Evolutionary conservation across 35 echinoderm and acorn worm species (phyloP).

Genomic region (Anneissia japonica): DNA sequence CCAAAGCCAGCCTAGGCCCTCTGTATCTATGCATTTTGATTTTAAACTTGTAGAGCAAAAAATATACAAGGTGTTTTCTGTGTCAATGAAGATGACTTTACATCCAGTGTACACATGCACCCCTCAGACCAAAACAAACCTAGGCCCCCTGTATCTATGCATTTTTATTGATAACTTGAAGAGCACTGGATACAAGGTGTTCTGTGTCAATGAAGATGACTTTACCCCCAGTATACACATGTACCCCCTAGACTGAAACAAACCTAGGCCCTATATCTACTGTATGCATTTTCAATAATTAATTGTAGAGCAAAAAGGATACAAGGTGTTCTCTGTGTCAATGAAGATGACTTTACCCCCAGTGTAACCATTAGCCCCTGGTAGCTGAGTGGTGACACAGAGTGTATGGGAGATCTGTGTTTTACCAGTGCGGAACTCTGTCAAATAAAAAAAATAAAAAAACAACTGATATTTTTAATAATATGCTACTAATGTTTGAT

Average conservation of each 20-base stretch:
- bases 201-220: conserved; percentile 92
- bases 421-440: conserved; percentile 94
- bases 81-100: conserved; percentile 93
- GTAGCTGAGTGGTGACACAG: conserved; percentile 89
- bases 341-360: conserved; percentile 95
- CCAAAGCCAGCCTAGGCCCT: too few relatives aligned
- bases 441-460: background rate
- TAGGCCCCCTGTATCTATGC: too few relatives aligned
- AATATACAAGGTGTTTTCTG: conserved; percentile 93
- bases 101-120: conserved; percentile 92
- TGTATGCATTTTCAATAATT: background rate
- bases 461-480: too few relatives aligned
- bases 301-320: conserved; percentile 47
- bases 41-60: too few relatives aligned
- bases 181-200: conserved; percentile 93
- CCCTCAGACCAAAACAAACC: too few relatives aligned
- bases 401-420: conserved; percentile 95
- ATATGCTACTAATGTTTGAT: too few relatives aligned
- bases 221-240: conserved; percentile 93
- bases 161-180: too few relatives aligned
- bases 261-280: too few relatives aligned
- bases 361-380: conserved; percentile 88
- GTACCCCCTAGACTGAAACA: too few relatives aligned
- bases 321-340: conserved; percentile 98
- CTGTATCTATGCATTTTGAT: too few relatives aligned